Evolutionary conservation across 1,140 invertebrate genomes (phyloP).

Genomic region (Apolygus lucorum): DNA sequence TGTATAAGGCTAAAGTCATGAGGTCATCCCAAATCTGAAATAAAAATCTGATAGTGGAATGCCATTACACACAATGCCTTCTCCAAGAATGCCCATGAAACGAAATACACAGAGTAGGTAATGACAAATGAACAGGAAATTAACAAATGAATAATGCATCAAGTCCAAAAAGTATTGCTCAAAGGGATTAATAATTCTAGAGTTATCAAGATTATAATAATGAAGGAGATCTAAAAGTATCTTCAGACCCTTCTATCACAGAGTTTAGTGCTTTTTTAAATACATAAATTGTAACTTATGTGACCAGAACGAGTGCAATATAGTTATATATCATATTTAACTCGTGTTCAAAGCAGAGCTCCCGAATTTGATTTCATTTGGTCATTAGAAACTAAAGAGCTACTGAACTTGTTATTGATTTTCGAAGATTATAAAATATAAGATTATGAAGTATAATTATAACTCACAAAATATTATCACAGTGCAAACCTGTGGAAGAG

Average conservation of each 20-base stretch:
- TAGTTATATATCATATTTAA: not conserved
- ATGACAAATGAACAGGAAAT: not conserved
- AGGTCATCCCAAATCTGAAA: too few relatives aligned
- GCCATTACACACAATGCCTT: not conserved
- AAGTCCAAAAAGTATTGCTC: not conserved
- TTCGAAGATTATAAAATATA: not conserved
- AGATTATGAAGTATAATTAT: conserved; percentile 19
- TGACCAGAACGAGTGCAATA: not conserved
- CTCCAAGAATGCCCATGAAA: not conserved
- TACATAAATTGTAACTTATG: not conserved
- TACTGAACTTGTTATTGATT: not conserved
- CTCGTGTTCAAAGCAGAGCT: too few relatives aligned
- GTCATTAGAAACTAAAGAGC: too few relatives aligned
- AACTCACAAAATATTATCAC: not conserved
- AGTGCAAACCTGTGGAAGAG: conserved; percentile 15
- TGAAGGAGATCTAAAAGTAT: not conserved
- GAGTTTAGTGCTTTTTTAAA: not conserved
- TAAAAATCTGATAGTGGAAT: not conserved
- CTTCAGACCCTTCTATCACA: not conserved
- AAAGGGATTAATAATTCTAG: not conserved
- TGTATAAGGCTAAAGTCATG: too few relatives aligned
- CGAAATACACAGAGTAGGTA: not conserved
- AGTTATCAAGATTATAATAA: not conserved
- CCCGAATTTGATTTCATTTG: too few relatives aligned
- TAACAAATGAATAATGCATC: conserved; percentile 2